Conservation (phyloP, 1,140 invertebrate genomes). For the Drosophila insularis region DNA sequence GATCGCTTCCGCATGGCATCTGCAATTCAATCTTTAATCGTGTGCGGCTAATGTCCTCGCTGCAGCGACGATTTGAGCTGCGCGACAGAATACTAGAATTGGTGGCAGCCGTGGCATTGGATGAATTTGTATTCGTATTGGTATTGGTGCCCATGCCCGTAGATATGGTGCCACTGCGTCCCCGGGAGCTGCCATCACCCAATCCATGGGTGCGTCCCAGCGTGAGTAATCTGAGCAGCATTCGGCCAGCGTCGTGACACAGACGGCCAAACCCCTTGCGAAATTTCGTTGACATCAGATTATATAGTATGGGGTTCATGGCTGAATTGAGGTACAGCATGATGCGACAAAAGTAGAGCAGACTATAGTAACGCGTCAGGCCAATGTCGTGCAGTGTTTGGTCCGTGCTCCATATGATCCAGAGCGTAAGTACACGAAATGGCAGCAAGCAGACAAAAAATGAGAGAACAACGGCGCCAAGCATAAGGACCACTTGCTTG, state of each 20-base stretch:
- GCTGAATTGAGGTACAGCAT: constrained; percentile 95
- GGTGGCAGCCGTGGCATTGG: constrained; percentile 62
- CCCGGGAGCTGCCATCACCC: constrained; percentile 24
- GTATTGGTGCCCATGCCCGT: constrained; percentile 61
- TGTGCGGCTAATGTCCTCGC: constrained; percentile 69
- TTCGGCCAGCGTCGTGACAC: constrained; percentile 81
- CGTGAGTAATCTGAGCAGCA: constrained; percentile 62
- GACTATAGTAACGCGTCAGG: constrained; percentile 91
- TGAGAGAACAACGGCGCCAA: constrained; percentile 93
- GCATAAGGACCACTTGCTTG: constrained; percentile 93
- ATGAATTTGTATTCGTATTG: constrained; percentile 63
- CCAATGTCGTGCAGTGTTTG: constrained; percentile 87
- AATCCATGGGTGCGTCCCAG: constrained; percentile 39
- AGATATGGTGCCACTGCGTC: constrained; percentile 56
- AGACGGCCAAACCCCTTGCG: constrained; percentile 90
- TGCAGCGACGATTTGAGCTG: constrained; percentile 70
- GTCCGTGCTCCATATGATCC: constrained; percentile 89
- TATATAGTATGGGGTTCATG: constrained; percentile 95
- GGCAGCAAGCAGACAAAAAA: constrained; percentile 96
- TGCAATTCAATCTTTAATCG: constrained; percentile 74
- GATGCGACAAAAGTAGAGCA: constrained; percentile 92
- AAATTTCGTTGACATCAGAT: constrained; percentile 96
- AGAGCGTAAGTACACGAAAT: constrained; percentile 92
- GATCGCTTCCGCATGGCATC: constrained; percentile 65
- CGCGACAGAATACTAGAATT: constrained; percentile 73